phyloP scores from a whole-genome alignment of 1,140 invertebrate species.

The Catajapyx aquilonaris region DNA sequence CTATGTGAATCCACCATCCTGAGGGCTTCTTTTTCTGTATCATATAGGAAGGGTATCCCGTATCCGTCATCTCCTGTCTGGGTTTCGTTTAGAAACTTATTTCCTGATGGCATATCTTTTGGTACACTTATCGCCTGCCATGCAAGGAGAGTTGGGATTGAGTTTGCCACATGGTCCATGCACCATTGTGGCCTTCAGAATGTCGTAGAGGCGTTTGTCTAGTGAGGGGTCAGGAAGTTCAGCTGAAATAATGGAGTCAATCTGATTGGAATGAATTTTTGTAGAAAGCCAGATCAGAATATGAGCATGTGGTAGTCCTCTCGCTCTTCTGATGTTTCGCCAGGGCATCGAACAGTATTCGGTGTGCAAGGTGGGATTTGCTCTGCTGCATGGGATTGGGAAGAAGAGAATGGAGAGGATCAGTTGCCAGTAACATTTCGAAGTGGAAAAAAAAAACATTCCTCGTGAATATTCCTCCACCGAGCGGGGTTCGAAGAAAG shows the following conservation, averaged over 20 bases:
- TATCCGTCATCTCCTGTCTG: conserved; percentile 17
- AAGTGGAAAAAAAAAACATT: conserved; percentile 1
- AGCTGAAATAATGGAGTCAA: conserved; percentile 26
- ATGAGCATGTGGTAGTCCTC: too few species aligned
- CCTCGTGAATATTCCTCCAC: conserved; percentile 1
- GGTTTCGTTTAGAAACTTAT: conserved; percentile 16
- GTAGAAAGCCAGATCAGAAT: too few species aligned
- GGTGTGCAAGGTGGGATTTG: too few species aligned
- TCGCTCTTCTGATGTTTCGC: too few species aligned
- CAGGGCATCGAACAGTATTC: too few species aligned
- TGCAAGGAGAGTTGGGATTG: conserved; percentile 24
- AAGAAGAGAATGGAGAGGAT: too few species aligned
- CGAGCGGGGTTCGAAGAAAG: background rate
- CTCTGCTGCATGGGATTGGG: too few species aligned
- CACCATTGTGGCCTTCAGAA: conserved; percentile 25
- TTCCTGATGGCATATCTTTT: conserved; percentile 23
- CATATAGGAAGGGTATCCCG: too few species aligned
- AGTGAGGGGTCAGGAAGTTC: conserved; percentile 27
- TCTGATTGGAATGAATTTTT: conserved; percentile 19
- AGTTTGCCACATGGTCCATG: conserved; percentile 28
- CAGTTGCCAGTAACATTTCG: background rate
- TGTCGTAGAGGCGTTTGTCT: conserved; percentile 21
- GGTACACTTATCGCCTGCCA: conserved; percentile 22
- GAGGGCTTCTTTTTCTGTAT: conserved; percentile 12
- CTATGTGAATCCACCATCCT: conserved; percentile 8